phyloP scores from a whole-genome alignment of 2,888 invertebrate genomes.

The Eupithecia tripunctaria region DNA sequence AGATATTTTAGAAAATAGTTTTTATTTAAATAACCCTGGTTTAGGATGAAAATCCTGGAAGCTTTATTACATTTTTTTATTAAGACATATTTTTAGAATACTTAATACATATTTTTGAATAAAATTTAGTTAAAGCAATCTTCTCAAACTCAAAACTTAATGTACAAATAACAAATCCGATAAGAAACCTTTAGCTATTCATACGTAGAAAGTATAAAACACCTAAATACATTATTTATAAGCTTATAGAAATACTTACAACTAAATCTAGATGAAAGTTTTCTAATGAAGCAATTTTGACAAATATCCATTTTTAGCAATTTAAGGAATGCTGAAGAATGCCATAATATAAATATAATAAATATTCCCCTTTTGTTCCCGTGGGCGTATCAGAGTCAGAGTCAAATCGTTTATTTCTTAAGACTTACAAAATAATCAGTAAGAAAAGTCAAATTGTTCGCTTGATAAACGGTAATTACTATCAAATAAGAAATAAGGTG shows the following conservation, averaged over 20 bases:
- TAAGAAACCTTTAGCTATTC: neutral
- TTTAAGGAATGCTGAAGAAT: neutral
- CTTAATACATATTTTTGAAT: neutral
- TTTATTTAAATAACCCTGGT: neutral
- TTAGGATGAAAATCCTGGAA: neutral
- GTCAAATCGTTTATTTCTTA: too few species aligned
- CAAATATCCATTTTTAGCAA: neutral
- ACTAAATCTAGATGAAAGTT: neutral
- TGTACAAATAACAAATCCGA: neutral
- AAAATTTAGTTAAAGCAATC: neutral
- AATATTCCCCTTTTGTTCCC: neutral
- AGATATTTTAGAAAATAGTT: neutral
- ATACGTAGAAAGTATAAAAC: neutral
- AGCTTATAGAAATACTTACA: neutral
- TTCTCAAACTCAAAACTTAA: neutral
- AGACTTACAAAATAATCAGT: too few species aligned
- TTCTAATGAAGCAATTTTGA: neutral
- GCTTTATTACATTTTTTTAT: neutral
- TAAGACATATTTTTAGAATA: neutral
- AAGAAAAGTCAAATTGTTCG: too few species aligned
- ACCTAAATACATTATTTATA: neutral
- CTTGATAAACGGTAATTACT: too few species aligned
- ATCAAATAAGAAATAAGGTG: too few species aligned
- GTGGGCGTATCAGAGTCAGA: too few species aligned
- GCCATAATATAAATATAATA: neutral